phyloP scores from a whole-genome alignment of 2,113 vertebrate genomes.

The Fregata magnificens region DNA sequence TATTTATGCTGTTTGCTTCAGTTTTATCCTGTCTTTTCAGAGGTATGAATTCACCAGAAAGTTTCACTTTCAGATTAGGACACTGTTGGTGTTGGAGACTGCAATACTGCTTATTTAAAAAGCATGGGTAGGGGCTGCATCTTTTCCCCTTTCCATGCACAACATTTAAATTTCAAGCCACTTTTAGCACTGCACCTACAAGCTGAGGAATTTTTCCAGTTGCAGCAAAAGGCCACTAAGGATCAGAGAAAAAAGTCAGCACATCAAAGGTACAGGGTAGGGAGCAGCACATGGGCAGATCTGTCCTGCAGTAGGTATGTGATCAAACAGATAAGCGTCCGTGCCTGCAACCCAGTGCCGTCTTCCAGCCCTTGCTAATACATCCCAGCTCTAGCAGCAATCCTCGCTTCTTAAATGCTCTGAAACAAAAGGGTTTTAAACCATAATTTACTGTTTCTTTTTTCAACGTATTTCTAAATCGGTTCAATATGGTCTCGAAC shows the following conservation, averaged over 20 bases:
- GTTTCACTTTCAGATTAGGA: conserved; percentile 27
- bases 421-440: conserved; percentile 47
- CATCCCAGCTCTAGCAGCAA: conserved; percentile 25
- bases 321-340: neutral
- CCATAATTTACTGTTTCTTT: conserved; percentile 37
- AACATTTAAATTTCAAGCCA: neutral
- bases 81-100: neutral
- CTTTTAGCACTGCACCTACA: neutral
- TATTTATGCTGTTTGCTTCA: conserved; percentile 55
- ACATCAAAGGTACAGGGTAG: neutral
- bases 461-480: conserved; percentile 43
- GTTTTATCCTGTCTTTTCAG: conserved; percentile 9
- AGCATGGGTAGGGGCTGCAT: neutral
- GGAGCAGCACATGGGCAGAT: conserved; percentile 8
- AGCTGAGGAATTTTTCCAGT: neutral
- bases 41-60: neutral
- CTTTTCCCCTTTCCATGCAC: neutral
- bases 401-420: neutral
- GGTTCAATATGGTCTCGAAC: conserved; percentile 52
- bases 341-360: neutral
- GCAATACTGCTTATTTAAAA: neutral
- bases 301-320: conserved; percentile 23
- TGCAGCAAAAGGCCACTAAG: neutral
- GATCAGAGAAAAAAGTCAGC: neutral
- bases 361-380: neutral